Evolutionary conservation across 2,113 vertebrate species (phyloP).

Genomic region (Caranx melampygus): DNA sequence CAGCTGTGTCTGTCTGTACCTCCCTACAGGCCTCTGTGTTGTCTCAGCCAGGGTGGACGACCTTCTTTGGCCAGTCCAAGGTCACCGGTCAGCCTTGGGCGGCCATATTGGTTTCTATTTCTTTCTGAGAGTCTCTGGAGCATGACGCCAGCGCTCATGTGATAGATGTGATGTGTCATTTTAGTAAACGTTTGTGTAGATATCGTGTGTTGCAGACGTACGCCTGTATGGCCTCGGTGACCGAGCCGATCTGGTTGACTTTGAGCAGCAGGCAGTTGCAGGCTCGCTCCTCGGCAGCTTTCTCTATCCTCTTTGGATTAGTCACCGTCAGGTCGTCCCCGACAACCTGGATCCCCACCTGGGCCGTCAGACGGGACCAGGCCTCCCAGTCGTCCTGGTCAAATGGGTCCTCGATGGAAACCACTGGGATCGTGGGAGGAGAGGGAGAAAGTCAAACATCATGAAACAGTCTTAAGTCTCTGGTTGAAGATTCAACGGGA

Average conservation of each 20-base stretch:
- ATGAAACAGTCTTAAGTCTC: too few relatives aligned
- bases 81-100: neutral
- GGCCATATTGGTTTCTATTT: neutral
- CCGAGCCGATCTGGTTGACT: constrained; percentile 96
- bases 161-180: too few relatives aligned
- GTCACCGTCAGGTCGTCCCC: constrained; percentile 96
- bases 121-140: too few relatives aligned
- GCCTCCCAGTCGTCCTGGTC: constrained; percentile 97
- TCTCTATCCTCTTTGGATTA: constrained; percentile 94
- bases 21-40: neutral
- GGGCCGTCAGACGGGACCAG: constrained; percentile 93
- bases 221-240: constrained; percentile 96
- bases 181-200: too few relatives aligned
- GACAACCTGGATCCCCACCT: constrained; percentile 94
- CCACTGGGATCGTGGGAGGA: constrained; percentile 82
- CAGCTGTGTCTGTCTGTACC: too few relatives aligned
- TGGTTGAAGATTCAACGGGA: neutral
- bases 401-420: constrained; percentile 97
- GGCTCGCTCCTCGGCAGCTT: constrained; percentile 93
- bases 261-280: constrained; percentile 97
- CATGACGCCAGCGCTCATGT: too few relatives aligned
- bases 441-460: neutral
- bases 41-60: constrained; percentile 14
- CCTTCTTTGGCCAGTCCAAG: neutral
- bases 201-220: constrained; percentile 69